These are phyloP conservation scores for Rhinatrema bivittatum DNA, from an alignment of 2,797 vertebrate species.

Conservation along the genomic window DNA sequence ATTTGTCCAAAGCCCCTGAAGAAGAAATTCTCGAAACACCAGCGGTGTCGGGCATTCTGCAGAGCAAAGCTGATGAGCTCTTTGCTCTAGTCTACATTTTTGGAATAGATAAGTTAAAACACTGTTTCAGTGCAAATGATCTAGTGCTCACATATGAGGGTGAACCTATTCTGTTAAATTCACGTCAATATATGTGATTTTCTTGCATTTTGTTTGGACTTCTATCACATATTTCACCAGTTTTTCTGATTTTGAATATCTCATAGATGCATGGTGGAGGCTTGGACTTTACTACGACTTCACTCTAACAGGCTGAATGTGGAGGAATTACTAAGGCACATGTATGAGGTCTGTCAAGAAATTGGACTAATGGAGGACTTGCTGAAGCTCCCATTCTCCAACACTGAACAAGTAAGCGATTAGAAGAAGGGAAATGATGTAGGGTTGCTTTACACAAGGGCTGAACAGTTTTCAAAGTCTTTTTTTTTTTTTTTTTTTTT, in stretches of 20 bases:
- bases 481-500: too few species aligned
- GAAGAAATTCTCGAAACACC: too few species aligned
- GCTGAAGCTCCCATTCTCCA: constrained; percentile 79
- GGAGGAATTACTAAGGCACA: constrained; percentile 71
- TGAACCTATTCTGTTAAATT: too few species aligned
- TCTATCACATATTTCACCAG: neutral
- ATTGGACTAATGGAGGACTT: constrained; percentile 84
- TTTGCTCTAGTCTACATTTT: too few species aligned
- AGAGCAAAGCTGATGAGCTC: too few species aligned
- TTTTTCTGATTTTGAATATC: neutral
- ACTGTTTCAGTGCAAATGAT: too few species aligned
- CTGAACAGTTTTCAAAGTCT: neutral
- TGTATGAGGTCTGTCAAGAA: constrained; percentile 83
- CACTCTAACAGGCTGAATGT: constrained; percentile 66
- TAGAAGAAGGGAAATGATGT: neutral
- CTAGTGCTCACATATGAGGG: too few species aligned
- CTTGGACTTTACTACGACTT: constrained; percentile 75
- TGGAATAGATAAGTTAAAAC: too few species aligned
- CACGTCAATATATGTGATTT: too few species aligned
- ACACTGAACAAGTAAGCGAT: constrained; percentile 70
- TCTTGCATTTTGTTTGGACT: too few species aligned
- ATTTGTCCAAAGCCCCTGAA: too few species aligned
- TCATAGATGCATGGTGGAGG: constrained; percentile 82
- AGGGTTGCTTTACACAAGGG: neutral
- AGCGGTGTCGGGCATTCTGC: too few species aligned